Evolutionary conservation across 2,888 invertebrate genomes (phyloP).

Genomic region (Eupithecia inturbata): DNA sequence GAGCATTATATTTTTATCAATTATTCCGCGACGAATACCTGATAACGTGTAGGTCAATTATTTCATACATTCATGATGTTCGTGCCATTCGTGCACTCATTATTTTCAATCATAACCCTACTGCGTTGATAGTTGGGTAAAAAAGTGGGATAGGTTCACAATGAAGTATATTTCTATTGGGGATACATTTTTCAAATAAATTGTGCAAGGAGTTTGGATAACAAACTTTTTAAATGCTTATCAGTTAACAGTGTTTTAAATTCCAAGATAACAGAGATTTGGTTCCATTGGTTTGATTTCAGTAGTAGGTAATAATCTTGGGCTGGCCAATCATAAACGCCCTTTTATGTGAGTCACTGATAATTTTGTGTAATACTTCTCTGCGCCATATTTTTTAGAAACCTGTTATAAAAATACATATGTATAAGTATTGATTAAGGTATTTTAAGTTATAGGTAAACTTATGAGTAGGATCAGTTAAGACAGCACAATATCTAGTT

Average conservation of each 20-base stretch:
- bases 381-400: background rate
- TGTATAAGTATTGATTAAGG: too few relatives aligned
- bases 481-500: too few relatives aligned
- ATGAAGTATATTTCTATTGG: too few relatives aligned
- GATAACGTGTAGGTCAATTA: background rate
- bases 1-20: background rate
- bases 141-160: too few relatives aligned
- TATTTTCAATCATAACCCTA: too few relatives aligned
- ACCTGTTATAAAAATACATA: background rate
- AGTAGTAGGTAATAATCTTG: conserved; percentile 14
- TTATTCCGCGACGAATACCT: background rate
- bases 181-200: background rate
- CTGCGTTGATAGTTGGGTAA: too few relatives aligned
- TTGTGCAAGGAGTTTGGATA: background rate
- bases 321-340: background rate
- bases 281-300: conserved; percentile 11
- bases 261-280: conserved; percentile 16
- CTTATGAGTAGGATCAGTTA: too few relatives aligned
- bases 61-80: background rate
- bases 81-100: too few relatives aligned
- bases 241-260: conserved; percentile 13
- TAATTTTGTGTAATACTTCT: background rate
- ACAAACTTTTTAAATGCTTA: background rate
- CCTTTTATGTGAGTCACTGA: background rate
- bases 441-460: too few relatives aligned